Evolutionary conservation across 2,888 invertebrate genomes (phyloP).

Genomic region (Rhingia rostrata): DNA sequence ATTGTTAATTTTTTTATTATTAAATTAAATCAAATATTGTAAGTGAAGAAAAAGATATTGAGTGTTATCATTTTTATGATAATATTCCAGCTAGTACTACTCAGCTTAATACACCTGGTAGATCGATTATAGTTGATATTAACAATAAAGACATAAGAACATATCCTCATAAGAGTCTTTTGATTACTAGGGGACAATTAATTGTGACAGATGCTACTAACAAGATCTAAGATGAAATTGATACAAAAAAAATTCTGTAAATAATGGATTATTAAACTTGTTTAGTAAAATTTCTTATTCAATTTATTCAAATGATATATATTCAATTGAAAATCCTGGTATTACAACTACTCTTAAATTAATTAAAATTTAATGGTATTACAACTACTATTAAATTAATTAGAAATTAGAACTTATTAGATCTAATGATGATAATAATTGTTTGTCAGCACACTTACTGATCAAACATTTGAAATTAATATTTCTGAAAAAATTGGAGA

Average conservation of each 20-base stretch:
- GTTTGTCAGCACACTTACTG: too few species aligned
- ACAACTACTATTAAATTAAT: too few species aligned
- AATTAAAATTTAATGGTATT: too few species aligned
- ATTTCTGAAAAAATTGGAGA: conserved; percentile 38
- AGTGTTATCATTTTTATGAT: conserved; percentile 15
- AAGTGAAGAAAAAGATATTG: too few species aligned
- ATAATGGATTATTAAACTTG: conserved; percentile 17
- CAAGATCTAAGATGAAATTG: conserved; percentile 20
- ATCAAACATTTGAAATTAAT: conserved; percentile 21
- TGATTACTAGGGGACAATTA: too few species aligned
- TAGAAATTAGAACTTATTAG: too few species aligned
- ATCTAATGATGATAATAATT: too few species aligned
- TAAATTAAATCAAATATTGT: too few species aligned
- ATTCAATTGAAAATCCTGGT: conserved; percentile 31
- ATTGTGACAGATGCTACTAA: too few species aligned
- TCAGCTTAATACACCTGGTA: conserved; percentile 9
- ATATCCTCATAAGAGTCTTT: conserved; percentile 19
- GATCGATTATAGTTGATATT: conserved; percentile 16
- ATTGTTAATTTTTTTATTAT: conserved; percentile 1
- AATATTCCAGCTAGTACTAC: conserved; percentile 19
- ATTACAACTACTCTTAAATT: conserved; percentile 27
- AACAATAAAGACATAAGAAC: conserved; percentile 21
- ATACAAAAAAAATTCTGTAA: conserved; percentile 9
- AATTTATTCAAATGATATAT: conserved; percentile 19
- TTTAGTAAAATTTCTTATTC: conserved; percentile 27